Base-by-base conservation (phyloP, 2,113 vertebrate genomes). In the Psephotus haematonotus region DNA sequence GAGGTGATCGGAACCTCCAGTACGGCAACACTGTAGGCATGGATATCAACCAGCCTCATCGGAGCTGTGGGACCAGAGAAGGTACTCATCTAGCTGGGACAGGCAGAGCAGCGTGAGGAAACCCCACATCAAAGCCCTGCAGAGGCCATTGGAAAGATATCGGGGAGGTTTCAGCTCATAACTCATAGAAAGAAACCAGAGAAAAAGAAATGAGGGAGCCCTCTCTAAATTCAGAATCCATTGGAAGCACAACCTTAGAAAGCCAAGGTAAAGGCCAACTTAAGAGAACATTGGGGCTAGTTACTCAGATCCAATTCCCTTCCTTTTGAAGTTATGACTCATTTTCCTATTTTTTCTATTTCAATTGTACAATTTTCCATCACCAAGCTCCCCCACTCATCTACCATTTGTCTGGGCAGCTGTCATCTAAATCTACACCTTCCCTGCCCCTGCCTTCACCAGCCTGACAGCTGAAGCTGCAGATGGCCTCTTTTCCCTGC, bases 401-500 rank as follows among this genome's bases (percentile, higher is more conserved):
- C 52, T 88, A n/a, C 70, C 17, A 37, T 41, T 92, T 76, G 12
- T 94, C 78, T 69, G 91, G 83, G 65, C 44, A 92, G 28, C 63
- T 94, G 63, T 82, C 67, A 72, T 29, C 78, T 93, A 92, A 85
- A 90, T 93, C 59, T 65, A 55, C 24, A 87, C 70, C 62, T 77
- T 95, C 41, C 22, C 37, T 89, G 81, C 35, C 75, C 81, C 47
- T 92, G 23, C n/a, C 39, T 95, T 71, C 62, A 82, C 65, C 33
- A 91, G 57, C 62, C 39, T 94, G 74, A 87, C 35, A 87, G 57
- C 2, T 87, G 83, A 95, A 83, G 60, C 24, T 90, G 44, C 50
- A 95, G 80, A 89, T 85, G 77, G 57, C 49, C 75, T 91, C 82
- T 78, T 84, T 77, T 62, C 37, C 49, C 41, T 90, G 35, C 76